A percentile compares a stretch with the other conserved stretches of the same genome.
These are phyloP conservation scores for Ondatra zibethicus DNA, from an alignment of 2,113 vertebrate genomes.

Conservation along the genomic window DNA sequence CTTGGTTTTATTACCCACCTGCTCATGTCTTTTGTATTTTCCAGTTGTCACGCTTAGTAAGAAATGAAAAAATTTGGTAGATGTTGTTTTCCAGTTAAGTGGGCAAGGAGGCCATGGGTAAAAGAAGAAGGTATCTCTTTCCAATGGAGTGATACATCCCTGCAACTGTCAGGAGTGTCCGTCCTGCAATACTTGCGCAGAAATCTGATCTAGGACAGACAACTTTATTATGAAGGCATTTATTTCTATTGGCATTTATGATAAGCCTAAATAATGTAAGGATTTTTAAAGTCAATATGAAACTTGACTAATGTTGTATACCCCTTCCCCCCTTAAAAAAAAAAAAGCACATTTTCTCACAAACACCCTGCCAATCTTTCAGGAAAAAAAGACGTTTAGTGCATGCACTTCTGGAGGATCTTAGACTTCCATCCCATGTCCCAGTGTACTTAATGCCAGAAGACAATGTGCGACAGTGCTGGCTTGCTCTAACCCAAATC, in stretches of 20 bases:
- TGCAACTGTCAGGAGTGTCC: too few species aligned
- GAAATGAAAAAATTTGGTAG: not conserved
- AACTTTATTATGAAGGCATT: not conserved
- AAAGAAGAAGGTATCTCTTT: not conserved
- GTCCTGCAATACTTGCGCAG: not conserved
- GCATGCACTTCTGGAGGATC: not conserved
- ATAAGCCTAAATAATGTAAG: conserved; percentile 13
- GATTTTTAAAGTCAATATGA: not conserved
- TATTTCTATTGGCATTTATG: not conserved
- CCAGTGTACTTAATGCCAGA: not conserved
- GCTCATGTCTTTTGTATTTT: not conserved
- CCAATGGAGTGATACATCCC: not conserved
- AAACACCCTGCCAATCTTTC: not conserved
- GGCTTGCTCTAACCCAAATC: not conserved
- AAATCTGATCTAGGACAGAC: not conserved
- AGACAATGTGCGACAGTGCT: not conserved
- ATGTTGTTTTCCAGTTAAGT: not conserved
- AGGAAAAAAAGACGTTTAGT: not conserved
- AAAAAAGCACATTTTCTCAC: not conserved
- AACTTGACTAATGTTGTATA: not conserved
- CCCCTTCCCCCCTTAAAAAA: not conserved
- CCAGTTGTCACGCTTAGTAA: not conserved
- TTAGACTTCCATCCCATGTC: not conserved
- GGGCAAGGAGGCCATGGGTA: not conserved
- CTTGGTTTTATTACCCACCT: not conserved